phyloP scores from a whole-genome alignment of 2,888 invertebrate species.

The Scelioninae gen. 2 region DNA sequence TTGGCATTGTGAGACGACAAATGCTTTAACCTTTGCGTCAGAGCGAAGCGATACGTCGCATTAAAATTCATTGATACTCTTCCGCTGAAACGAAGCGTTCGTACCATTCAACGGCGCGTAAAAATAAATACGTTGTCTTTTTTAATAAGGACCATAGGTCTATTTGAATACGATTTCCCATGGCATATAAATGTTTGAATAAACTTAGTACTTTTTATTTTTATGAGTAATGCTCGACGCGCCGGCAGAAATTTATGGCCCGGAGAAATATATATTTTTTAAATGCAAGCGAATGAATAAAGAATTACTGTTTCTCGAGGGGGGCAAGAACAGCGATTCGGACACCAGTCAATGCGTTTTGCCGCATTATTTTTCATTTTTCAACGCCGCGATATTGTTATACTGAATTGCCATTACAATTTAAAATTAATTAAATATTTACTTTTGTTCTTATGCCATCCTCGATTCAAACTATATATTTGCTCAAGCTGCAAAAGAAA shows the following conservation, averaged over 20 bases:
- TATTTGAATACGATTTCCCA: slow-evolving; percentile 13
- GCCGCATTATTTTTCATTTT: slow-evolving; percentile 5
- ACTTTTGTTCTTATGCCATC: slow-evolving; percentile 21
- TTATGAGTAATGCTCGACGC: slow-evolving; percentile 14
- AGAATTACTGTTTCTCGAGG: not conserved
- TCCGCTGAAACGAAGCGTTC: not conserved
- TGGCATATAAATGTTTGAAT: slow-evolving; percentile 12
- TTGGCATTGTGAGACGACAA: no score
- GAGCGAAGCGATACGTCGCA: no score
- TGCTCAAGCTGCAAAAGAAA: slow-evolving; percentile 23
- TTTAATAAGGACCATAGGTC: slow-evolving; percentile 3
- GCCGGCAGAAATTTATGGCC: slow-evolving; percentile 20
- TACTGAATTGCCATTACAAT: slow-evolving; percentile 4
- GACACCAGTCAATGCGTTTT: not conserved
- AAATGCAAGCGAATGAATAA: slow-evolving; percentile 11
- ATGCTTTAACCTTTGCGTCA: no score
- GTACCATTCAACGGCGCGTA: no score
- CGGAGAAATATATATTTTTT: slow-evolving; percentile 14
- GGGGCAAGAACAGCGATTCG: not conserved
- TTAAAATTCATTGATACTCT: slow-evolving; percentile 1
- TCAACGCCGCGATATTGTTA: not conserved
- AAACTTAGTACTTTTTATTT: slow-evolving; percentile 22
- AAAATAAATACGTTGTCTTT: slow-evolving; percentile 1
- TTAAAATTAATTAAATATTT: slow-evolving; percentile 26
- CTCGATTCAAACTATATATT: slow-evolving; percentile 22